Evolutionary conservation across 2,113 vertebrate genomes (phyloP).

Genomic region (Sphaerodactylus townsendi): DNA sequence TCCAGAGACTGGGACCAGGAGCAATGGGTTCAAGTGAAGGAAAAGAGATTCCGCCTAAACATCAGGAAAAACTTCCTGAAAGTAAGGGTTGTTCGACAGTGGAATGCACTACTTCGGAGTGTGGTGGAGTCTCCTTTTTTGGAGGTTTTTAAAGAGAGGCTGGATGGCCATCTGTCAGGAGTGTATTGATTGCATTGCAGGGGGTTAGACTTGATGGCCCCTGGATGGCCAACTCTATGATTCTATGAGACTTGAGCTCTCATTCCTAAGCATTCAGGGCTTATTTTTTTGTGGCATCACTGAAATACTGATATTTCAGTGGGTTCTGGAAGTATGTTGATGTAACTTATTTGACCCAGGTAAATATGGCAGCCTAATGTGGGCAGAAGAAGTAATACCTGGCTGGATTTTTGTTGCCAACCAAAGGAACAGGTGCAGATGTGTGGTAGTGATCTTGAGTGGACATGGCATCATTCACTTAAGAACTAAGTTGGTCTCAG

Average conservation of each 20-base stretch:
- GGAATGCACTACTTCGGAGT: too few relatives aligned
- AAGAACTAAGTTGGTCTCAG: neutral
- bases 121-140: too few relatives aligned
- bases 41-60: too few relatives aligned
- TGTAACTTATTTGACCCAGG: neutral
- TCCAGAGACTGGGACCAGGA: too few relatives aligned
- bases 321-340: neutral
- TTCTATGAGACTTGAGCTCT: neutral
- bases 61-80: too few relatives aligned
- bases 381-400: neutral
- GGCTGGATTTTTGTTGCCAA: neutral
- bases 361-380: neutral
- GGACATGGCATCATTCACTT: neutral
- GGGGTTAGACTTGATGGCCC: too few relatives aligned
- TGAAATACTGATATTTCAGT: neutral
- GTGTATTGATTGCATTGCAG: too few relatives aligned
- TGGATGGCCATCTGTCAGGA: too few relatives aligned
- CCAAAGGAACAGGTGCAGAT: neutral
- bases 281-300: neutral
- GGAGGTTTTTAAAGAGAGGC: too few relatives aligned
- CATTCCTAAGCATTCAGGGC: neutral
- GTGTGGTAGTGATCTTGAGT: neutral
- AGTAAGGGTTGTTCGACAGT: too few relatives aligned
- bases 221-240: too few relatives aligned
- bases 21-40: too few relatives aligned